phyloP scores from a whole-genome alignment of 2,113 vertebrate genomes.

The Saccopteryx bilineata region DNA sequence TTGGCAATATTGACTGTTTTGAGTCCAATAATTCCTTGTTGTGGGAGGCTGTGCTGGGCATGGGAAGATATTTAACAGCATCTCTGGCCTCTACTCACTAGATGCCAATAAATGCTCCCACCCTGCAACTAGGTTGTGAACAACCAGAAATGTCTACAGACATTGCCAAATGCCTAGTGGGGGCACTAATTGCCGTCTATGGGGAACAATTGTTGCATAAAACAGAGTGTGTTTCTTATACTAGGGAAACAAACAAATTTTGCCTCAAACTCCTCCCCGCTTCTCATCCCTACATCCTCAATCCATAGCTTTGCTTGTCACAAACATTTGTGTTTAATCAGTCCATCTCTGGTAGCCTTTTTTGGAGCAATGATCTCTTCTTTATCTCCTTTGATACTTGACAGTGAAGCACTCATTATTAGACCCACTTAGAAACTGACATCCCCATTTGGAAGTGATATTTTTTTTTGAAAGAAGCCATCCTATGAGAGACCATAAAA shows the following conservation, averaged over 20 bases:
- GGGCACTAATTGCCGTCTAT: no score
- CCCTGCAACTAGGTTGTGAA: neutral
- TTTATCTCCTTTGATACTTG: slow-evolving; percentile 77
- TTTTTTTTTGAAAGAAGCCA: slow-evolving; percentile 85
- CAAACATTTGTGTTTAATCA: slow-evolving; percentile 48
- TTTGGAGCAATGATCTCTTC: slow-evolving; percentile 51
- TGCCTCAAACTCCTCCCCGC: neutral
- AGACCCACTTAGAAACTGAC: slow-evolving; percentile 73
- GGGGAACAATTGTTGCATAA: neutral
- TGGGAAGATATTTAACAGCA: neutral
- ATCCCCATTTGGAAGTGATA: slow-evolving; percentile 82
- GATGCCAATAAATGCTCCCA: no score
- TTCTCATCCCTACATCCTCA: neutral
- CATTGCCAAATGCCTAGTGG: neutral
- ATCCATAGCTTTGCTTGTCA: neutral
- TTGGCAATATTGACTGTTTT: neutral
- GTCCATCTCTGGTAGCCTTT: slow-evolving; percentile 40
- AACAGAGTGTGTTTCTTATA: neutral
- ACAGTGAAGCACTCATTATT: slow-evolving; percentile 74
- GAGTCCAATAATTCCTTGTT: neutral
- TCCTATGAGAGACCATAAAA: slow-evolving; percentile 87
- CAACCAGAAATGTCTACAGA: neutral
- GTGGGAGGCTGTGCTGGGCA: neutral
- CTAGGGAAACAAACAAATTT: slow-evolving; percentile 5
- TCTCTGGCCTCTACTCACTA: neutral